Evolutionary conservation across 2,797 vertebrate genomes (phyloP).

Genomic region (Cynodonichthys magdalenae): DNA sequence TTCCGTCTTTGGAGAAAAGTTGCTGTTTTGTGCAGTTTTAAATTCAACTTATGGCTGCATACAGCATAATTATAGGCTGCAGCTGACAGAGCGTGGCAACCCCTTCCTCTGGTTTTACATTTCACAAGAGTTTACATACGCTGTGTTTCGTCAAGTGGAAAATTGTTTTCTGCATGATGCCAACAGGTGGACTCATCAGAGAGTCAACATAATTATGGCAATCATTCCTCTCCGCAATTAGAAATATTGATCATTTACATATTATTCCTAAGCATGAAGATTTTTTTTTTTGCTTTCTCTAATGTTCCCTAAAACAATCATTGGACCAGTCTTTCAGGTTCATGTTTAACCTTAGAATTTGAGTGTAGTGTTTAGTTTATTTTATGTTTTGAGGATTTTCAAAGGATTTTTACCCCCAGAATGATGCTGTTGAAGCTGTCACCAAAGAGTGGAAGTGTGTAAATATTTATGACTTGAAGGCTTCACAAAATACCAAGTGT

Average conservation of each 20-base stretch:
- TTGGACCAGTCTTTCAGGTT: neutral
- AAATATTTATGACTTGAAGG: too few species aligned
- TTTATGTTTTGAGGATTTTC: too few species aligned
- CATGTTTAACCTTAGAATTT: too few species aligned
- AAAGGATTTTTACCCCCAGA: too few species aligned
- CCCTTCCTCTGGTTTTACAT: constrained; percentile 68
- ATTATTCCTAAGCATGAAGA: constrained; percentile 37
- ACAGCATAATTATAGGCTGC: constrained; percentile 72
- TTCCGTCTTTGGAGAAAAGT: constrained; percentile 29
- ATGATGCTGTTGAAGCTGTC: too few species aligned
- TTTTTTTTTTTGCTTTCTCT: constrained; percentile 35
- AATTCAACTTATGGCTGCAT: constrained; percentile 58
- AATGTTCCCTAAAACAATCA: constrained; percentile 36
- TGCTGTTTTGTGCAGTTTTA: constrained; percentile 56
- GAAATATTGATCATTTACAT: constrained; percentile 72
- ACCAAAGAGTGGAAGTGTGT: too few species aligned
- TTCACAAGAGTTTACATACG: constrained; percentile 71
- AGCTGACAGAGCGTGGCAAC: constrained; percentile 66
- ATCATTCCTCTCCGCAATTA: constrained; percentile 71
- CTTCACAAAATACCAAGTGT: too few species aligned
- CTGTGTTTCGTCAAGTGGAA: constrained; percentile 74
- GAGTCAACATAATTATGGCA: constrained; percentile 72
- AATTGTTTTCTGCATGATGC: constrained; percentile 76
- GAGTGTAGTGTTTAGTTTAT: too few species aligned
- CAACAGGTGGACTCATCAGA: constrained; percentile 78